Evolutionary conservation across 2,888 invertebrate species (phyloP), one percentile per base, ranked within the genome.

Genomic region (Habrosyne pyritoides): DNA sequence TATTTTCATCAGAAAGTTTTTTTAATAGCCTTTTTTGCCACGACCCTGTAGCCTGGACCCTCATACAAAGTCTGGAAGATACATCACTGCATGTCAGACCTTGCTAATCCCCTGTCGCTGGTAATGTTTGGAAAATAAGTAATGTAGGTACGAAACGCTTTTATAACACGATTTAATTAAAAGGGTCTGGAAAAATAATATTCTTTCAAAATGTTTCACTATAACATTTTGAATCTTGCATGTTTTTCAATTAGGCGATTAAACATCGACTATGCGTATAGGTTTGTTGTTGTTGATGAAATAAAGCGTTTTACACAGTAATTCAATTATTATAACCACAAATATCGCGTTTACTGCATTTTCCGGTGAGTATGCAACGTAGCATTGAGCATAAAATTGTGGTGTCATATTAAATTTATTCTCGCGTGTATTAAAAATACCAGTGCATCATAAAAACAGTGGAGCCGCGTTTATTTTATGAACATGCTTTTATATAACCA

Each of bases 1-100:
- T 60, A 67, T 67, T 71, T 66, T 64, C 70, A 68, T 67, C 57
- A 59, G 59, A 54, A 63, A 66, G 60, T 49, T 59, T 57, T 59
- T 52, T 54, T 57, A 46, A 57, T 56, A 53, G 56, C 55, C 24
- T 42, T 47, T 54, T 57, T 22, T 42, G 7, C 18, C 8, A 8
- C 42, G 42, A 8, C 7, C 14, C 18, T 14, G 36, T 42, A n/a
- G n/a, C n/a, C 42, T 42, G 42, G 14, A 36, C 42, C 42, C 42
- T 42, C 42, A n/a, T 42, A n/a, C 42, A n/a, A n/a, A 42, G 8
- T 0, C 42, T 42, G 42, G 42, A 42, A 42, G 42, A 42, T 42
- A 42, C 42, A 42, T 42, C 42, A 42, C 18, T 8, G 42, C 18
- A 8, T 18, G 18, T 42, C 18, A 18, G 42, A 42, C 42, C 42